Percentiles rank a stretch among this genome's conserved stretches.
Evolutionary conservation across 2,113 vertebrate genomes (phyloP).

Genomic region (Emydocephalus ijimae): DNA sequence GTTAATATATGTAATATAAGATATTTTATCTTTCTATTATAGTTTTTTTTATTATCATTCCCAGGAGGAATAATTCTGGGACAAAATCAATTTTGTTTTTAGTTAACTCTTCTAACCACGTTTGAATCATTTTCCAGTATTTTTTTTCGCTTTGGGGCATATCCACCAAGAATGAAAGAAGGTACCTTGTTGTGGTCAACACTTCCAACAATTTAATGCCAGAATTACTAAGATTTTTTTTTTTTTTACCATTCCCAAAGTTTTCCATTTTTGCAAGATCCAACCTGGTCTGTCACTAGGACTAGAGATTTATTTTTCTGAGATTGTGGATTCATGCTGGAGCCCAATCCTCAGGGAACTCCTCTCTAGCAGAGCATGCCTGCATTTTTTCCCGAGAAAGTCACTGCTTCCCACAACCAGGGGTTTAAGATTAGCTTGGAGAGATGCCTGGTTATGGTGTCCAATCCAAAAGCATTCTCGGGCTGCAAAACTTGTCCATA

Average conservation of each 20-base stretch:
- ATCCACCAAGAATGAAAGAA: no score
- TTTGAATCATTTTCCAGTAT: no score
- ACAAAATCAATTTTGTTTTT: no score
- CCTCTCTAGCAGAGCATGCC: neutral
- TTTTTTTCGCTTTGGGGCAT: no score
- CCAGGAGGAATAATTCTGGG: no score
- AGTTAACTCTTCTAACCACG: no score
- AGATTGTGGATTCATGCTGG: neutral
- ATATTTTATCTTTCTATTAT: no score
- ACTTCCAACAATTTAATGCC: neutral
- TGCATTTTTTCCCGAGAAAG: conserved; percentile 56
- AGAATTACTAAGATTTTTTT: conserved; percentile 35
- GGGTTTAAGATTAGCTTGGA: conserved; percentile 32
- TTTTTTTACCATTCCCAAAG: conserved; percentile 51
- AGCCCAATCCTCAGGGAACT: neutral
- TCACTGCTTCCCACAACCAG: conserved; percentile 55
- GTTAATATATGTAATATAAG: no score
- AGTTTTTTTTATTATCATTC: no score
- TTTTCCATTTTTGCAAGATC: neutral
- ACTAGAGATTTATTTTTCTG: neutral
- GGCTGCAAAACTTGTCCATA: conserved; percentile 31
- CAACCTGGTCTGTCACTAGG: neutral
- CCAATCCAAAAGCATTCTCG: conserved; percentile 52
- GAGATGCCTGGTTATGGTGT: conserved; percentile 48
- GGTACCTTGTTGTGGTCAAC: no score